Conservation (phyloP, 2,113 vertebrate genomes). For the Oceanodroma tethys region DNA sequence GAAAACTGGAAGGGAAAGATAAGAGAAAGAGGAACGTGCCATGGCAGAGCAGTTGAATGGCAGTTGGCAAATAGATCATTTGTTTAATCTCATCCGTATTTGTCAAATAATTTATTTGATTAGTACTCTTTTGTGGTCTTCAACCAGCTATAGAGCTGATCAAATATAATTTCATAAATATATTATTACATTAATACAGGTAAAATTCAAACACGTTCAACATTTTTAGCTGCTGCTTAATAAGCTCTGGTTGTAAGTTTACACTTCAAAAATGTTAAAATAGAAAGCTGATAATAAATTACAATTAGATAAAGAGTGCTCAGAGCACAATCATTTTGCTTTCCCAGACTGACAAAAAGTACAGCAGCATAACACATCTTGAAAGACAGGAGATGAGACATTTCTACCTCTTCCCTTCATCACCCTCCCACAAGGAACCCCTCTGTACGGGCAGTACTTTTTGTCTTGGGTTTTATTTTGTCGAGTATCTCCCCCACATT, state of each 20-base stretch:
- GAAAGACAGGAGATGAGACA: not conserved
- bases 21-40: not conserved
- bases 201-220: not conserved
- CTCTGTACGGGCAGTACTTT: not conserved
- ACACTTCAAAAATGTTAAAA: not conserved
- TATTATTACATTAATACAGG: not conserved
- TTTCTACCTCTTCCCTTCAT: not conserved
- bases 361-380: not conserved
- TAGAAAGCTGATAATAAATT: not conserved
- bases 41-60: not conserved
- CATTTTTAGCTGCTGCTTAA: not conserved
- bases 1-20: not conserved
- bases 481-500: not conserved
- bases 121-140: not conserved
- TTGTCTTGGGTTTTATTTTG: not conserved
- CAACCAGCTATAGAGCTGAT: not conserved
- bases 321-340: not conserved
- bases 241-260: not conserved
- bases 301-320: not conserved
- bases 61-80: not conserved
- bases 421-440: not conserved
- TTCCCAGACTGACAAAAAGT: not conserved
- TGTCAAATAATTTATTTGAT: conserved; percentile 13
- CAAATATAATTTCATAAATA: not conserved
- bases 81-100: not conserved